Evolutionary conservation across 2,888 invertebrate genomes (phyloP).

Genomic region (Machimus rusticus): DNA sequence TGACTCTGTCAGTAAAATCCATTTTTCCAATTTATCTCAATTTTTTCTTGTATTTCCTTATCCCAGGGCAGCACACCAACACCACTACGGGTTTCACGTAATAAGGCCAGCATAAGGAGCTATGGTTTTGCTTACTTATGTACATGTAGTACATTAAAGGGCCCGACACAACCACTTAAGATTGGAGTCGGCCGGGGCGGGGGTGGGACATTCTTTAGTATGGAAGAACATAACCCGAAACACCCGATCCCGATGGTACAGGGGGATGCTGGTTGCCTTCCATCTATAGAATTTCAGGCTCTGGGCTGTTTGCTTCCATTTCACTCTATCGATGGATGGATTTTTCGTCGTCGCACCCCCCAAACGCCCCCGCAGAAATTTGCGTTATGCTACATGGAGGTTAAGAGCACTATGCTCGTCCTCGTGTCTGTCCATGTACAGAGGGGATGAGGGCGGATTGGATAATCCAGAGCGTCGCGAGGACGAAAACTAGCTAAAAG

Average conservation of each 20-base stretch:
- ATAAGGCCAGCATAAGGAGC: background rate
- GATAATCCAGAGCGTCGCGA: background rate
- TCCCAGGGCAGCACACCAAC: background rate
- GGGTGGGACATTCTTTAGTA: background rate
- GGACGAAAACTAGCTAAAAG: background rate
- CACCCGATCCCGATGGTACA: background rate
- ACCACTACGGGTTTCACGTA: background rate
- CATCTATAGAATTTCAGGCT: background rate
- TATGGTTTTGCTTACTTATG: background rate
- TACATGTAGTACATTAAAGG: background rate
- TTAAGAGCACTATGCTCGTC: background rate
- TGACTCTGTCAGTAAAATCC: constrained; percentile 38
- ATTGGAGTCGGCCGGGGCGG: background rate
- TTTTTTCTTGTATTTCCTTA: constrained; percentile 20
- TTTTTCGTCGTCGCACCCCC: background rate
- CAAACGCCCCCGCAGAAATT: background rate
- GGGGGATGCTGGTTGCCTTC: background rate
- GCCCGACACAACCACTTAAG: constrained; percentile 22
- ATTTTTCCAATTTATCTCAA: constrained; percentile 39
- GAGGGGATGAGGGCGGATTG: background rate
- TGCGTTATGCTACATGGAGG: background rate
- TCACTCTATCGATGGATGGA: constrained; percentile 14
- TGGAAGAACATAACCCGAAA: background rate
- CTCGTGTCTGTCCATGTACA: background rate
- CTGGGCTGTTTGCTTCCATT: constrained; percentile 30